Base-by-base conservation (phyloP, 2,113 vertebrate species). In the Himantopus leucocephalus region DNA sequence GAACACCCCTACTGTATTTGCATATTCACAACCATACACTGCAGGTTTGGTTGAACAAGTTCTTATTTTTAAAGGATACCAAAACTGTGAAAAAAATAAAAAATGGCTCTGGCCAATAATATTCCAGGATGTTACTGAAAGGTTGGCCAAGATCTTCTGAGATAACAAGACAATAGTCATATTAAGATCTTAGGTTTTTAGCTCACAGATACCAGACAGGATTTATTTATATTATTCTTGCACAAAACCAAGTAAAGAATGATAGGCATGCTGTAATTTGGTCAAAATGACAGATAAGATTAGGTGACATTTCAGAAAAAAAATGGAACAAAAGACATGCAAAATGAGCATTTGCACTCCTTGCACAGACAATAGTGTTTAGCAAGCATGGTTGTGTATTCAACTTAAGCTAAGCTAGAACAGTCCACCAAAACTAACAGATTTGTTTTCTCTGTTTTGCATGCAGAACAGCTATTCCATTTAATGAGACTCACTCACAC, bases 401-500 rank as follows among this genome's bases (percentile, higher is more conserved):
- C 59, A 88, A 58, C 23, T 77, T 76, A 68, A 75, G 34, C 64
- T 45, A 63, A 72, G 6, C 2, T 35, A 63, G 26, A 93, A 77
- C 9, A 74, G 35, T 56, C 52, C 64, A 88, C 39, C 27, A 78
- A 88, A 88, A 84, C 7, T 60, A 63, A 50, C 22, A 55, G 27
- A 59, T 50, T n/a, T 47, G 2, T 77, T 85, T 86, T 85, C 26
- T 92, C 67, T 62, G 30, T 59, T 96, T 92, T 89, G 35, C 43
- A 91, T 92, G 56, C 68, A 81, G 68, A 95, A 59, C 34, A 83
- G 22, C 29, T 82, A 63, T 90, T 88, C 19, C 11, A 10, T 90
- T 93, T 93, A 84, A 95, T 66, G 29, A 85, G 47, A 94, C 15
- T 94, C 67, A 85, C 55, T 96, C 92, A 92, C 34, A 93, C 32